phyloP scores from a whole-genome alignment of 2,113 vertebrate species.

The Chroicocephalus ridibundus region DNA sequence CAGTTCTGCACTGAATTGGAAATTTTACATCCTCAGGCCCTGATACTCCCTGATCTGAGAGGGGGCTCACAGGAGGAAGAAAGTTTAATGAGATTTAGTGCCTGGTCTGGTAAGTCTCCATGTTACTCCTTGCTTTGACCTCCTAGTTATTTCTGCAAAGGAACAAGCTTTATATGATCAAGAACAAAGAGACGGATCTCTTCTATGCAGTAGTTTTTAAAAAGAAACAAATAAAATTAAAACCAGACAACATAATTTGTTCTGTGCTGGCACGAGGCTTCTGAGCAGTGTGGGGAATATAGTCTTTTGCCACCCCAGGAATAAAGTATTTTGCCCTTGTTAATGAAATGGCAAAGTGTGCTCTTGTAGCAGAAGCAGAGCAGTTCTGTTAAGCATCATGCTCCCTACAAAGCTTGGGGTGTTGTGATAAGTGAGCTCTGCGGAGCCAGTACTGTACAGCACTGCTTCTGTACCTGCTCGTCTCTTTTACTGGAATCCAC shows the following conservation, averaged over 20 bases:
- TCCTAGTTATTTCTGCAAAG: neutral
- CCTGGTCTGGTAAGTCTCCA: neutral
- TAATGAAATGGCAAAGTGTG: neutral
- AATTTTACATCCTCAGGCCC: neutral
- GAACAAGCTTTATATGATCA: neutral
- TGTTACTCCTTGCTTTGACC: neutral
- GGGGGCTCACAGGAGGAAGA: neutral
- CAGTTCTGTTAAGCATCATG: neutral
- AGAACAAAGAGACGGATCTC: neutral
- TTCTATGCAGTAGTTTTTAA: neutral
- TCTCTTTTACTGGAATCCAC: neutral
- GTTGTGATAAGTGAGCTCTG: neutral
- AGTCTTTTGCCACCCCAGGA: neutral
- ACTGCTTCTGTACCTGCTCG: fast-evolving
- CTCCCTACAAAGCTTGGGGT: neutral
- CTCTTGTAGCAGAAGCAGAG: neutral
- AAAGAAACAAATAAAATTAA: neutral
- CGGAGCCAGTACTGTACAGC: neutral
- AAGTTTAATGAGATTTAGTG: neutral
- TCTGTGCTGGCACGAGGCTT: neutral
- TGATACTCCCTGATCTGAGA: neutral
- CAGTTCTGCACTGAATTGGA: neutral
- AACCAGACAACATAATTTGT: neutral
- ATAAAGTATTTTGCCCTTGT: neutral
- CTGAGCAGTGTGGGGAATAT: neutral